Evolutionary conservation across 2,797 vertebrate species (phyloP), one percentile per base, ranked within the genome.

Genomic region (Gymnoscopelus microlampas): DNA sequence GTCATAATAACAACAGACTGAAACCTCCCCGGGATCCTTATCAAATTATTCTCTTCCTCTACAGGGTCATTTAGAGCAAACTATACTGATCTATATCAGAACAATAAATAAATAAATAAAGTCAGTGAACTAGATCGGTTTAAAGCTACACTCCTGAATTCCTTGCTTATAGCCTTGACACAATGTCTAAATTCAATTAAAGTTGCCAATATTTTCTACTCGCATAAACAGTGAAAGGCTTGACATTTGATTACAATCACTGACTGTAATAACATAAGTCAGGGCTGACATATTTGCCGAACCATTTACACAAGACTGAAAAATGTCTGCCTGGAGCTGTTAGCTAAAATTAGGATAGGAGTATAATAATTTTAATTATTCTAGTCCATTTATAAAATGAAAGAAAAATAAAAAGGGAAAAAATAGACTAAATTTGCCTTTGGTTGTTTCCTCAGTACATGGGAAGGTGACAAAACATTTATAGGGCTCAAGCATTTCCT

Each of bases 401-500:
- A 39, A 39, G 39, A 39, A 44, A 44, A 44, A 44, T 0, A 4
- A 2, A 44, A 44, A 44, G 39, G 39, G 78, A 55, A 55, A 56
- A 57, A 73, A 62, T 70, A 60, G 39, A 64, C 26, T 53, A 4
- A 48, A 57, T 50, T 53, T 68, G 50, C 58, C 51, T 55, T 12
- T 14, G 65, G 63, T 48, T 68, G 44, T 68, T 76, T 69, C 62
- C 71, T 66, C 70, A 81, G 81, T 62, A 49, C 71, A 80, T 64
- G 2, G 60, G 74, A 79, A 68, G 78, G 76, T 82, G 81, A 81
- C 81, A 72, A 69, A 81, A 86, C 70, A 79, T 92, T 90, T 84
- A 90, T 79, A 80, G 83, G 65, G 80, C 81, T 76, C 73, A 69
- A 74, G 77, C 72, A 82, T 59, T 83, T 66, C 71, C 87, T 88